phyloP scores from a whole-genome alignment of 1,140 invertebrate genomes.

The Onthophagus taurus region DNA sequence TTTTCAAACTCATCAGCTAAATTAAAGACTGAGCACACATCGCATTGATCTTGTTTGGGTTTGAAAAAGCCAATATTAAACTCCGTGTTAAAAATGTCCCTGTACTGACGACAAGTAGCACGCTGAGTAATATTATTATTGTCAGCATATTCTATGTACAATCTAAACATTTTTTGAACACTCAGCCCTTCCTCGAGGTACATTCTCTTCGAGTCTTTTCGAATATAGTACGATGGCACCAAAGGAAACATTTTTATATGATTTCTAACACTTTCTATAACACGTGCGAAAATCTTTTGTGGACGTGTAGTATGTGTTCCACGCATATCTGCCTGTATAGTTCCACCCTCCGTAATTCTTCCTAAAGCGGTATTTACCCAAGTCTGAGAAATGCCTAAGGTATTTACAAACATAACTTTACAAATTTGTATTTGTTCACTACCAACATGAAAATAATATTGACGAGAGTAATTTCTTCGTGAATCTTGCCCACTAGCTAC shows the following conservation, averaged over 20 bases:
- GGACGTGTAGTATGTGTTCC: constrained; percentile 4
- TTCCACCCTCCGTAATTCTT: too few relatives aligned
- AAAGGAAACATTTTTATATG: constrained; percentile 6
- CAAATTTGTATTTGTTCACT: too few relatives aligned
- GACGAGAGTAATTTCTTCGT: too few relatives aligned
- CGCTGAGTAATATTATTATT: neutral
- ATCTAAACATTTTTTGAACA: neutral
- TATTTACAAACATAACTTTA: too few relatives aligned
- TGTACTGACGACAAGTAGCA: neutral
- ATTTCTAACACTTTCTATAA: constrained; percentile 4
- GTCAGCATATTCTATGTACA: neutral
- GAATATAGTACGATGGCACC: neutral
- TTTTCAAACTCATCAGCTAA: constrained; percentile 25
- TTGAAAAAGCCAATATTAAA: constrained; percentile 4
- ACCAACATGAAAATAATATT: too few relatives aligned
- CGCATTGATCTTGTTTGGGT: constrained; percentile 37
- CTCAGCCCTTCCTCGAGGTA: neutral
- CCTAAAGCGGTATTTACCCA: too few relatives aligned
- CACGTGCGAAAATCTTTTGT: neutral
- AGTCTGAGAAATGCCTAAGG: too few relatives aligned
- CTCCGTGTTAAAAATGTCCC: constrained; percentile 8
- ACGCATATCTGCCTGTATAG: neutral
- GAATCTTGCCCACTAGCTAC: too few relatives aligned
- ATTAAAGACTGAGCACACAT: constrained; percentile 30
- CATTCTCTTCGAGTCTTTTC: neutral